These are phyloP conservation scores for Mechanitis mazaeus DNA, from an alignment of 2,888 invertebrate genomes.

Conservation along the genomic window DNA sequence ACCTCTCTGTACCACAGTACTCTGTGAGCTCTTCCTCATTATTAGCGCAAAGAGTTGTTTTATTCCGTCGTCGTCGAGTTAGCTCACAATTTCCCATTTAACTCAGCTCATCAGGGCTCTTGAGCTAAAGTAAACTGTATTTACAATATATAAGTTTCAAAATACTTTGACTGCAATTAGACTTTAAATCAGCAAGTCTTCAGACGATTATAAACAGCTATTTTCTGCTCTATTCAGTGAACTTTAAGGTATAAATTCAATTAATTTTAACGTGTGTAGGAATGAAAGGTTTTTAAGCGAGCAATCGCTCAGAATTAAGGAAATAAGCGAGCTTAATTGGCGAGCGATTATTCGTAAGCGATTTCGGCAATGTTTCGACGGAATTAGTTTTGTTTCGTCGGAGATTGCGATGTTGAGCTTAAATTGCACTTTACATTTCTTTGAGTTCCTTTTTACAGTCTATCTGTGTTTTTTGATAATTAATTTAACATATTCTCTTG, in stretches of 20 bases:
- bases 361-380: slow-evolving; percentile 27
- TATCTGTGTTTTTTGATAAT: not conserved
- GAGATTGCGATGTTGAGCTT: slow-evolving; percentile 35
- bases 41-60: slow-evolving; percentile 75
- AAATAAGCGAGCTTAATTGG: slow-evolving; percentile 74
- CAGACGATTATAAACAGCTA: slow-evolving; percentile 15
- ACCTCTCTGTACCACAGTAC: slow-evolving; percentile 33
- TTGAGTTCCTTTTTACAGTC: slow-evolving; percentile 5
- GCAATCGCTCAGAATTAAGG: slow-evolving; percentile 69
- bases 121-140: slow-evolving; percentile 39
- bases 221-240: slow-evolving; percentile 18
- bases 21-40: slow-evolving; percentile 64
- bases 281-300: slow-evolving; percentile 51
- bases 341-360: slow-evolving; percentile 60
- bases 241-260: not conserved
- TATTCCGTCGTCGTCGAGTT: slow-evolving; percentile 68
- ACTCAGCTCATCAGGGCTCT: slow-evolving; percentile 47
- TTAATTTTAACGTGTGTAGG: slow-evolving; percentile 28
- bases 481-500: too few relatives aligned
- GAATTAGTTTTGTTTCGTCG: slow-evolving; percentile 36
- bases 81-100: slow-evolving; percentile 73
- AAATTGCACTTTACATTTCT: slow-evolving; percentile 19
- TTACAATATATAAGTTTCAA: slow-evolving; percentile 29
- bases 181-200: slow-evolving; percentile 37
- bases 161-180: slow-evolving; percentile 30